phyloP scores from a whole-genome alignment of 1,140 invertebrate species.

The Drosophila mayri region DNA sequence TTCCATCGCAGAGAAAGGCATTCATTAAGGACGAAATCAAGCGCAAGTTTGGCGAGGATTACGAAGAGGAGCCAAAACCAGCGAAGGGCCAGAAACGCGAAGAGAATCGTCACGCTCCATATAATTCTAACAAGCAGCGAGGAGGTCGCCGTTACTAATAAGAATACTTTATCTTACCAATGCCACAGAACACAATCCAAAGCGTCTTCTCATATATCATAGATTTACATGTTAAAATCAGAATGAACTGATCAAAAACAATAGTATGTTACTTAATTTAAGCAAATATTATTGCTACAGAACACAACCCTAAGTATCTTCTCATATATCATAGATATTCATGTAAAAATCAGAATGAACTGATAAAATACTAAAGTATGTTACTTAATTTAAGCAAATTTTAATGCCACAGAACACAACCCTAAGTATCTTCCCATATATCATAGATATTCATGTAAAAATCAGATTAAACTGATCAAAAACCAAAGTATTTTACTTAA shows the following conservation, averaged over 20 bases:
- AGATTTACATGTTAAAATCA: not conserved
- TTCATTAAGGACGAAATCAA: constrained; percentile 64
- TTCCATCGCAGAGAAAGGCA: constrained; percentile 59
- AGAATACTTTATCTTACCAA: not conserved
- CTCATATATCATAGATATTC: not conserved
- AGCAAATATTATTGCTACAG: too few species aligned
- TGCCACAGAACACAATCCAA: not conserved
- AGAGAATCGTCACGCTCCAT: constrained; percentile 15
- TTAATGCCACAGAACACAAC: too few species aligned
- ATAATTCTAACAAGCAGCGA: constrained; percentile 15
- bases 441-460: too few species aligned
- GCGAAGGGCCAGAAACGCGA: not conserved
- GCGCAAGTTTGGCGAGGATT: constrained; percentile 43
- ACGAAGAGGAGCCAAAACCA: constrained; percentile 22
- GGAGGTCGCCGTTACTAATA: not conserved
- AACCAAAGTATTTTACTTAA: too few species aligned
- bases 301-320: not conserved
- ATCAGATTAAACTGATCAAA: not conserved
- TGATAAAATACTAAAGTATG: not conserved
- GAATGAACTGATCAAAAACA: not conserved
- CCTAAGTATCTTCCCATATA: too few species aligned
- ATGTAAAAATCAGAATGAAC: not conserved
- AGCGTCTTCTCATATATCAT: not conserved
- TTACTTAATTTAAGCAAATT: too few species aligned
- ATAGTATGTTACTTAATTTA: not conserved